A percentile compares a stretch with the other conserved stretches of the same genome.
Evolutionary conservation across 2,888 invertebrate genomes (phyloP).

Genomic region (Temnothorax ravouxi): DNA sequence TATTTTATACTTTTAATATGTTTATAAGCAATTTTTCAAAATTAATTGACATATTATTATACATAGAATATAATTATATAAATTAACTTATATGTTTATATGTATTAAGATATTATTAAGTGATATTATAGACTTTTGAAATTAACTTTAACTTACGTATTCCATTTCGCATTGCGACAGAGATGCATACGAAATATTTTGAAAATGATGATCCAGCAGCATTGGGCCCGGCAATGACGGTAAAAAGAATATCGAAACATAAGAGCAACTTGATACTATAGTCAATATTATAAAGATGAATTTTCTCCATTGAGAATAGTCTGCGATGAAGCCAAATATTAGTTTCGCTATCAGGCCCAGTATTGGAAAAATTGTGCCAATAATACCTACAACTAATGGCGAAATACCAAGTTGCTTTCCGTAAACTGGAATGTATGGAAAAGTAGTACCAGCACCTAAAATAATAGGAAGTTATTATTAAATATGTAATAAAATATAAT

Average conservation of each 20-base stretch:
- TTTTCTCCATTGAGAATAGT: conserved; percentile 91
- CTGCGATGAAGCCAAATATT: conserved; percentile 91
- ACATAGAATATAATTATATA: too few species aligned
- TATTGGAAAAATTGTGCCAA: conserved; percentile 92
- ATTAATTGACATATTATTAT: too few species aligned
- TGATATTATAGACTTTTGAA: too few species aligned
- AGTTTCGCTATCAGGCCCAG: conserved; percentile 93
- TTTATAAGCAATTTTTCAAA: too few species aligned
- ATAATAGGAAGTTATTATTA: conserved; percentile 66
- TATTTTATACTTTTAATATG: too few species aligned
- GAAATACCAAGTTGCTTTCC: conserved; percentile 93
- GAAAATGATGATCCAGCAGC: conserved; percentile 63
- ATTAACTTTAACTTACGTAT: conserved; percentile 51
- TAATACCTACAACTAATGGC: conserved; percentile 91
- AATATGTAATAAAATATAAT: not conserved
- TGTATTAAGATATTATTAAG: too few species aligned
- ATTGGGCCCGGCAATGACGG: conserved; percentile 84
- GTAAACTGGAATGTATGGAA: conserved; percentile 92
- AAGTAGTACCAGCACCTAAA: conserved; percentile 92
- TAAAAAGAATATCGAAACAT: conserved; percentile 90
- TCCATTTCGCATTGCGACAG: conserved; percentile 52
- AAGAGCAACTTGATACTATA: conserved; percentile 89
- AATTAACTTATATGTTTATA: too few species aligned
- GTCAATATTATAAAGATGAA: conserved; percentile 91
- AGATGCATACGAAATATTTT: conserved; percentile 68